These are phyloP conservation scores for Camponotus pennsylvanicus DNA, from an alignment of 1,140 invertebrate species.

Conservation along the genomic window DNA sequence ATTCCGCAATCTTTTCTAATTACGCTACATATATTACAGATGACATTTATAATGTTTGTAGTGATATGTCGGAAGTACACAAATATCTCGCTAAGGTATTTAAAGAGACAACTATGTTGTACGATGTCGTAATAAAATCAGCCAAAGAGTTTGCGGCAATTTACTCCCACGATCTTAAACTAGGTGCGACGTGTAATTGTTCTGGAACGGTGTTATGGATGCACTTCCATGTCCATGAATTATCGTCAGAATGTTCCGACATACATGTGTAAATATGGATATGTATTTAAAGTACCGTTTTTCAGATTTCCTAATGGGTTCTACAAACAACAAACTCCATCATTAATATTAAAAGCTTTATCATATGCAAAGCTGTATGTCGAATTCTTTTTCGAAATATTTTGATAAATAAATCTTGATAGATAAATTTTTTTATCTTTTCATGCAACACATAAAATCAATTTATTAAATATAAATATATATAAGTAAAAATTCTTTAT, in stretches of 20 bases:
- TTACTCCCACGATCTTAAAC: slow-evolving; percentile 43
- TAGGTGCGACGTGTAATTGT: slow-evolving; percentile 30
- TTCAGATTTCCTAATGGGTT: background rate
- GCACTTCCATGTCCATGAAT: slow-evolving; percentile 56
- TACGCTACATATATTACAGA: background rate
- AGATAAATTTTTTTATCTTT: background rate
- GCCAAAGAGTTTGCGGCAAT: slow-evolving; percentile 28
- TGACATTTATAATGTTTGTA: slow-evolving; percentile 11
- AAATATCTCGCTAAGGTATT: slow-evolving; percentile 32
- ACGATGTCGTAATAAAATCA: slow-evolving; percentile 34
- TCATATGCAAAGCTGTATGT: background rate
- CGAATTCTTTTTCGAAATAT: background rate
- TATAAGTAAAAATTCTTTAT: background rate
- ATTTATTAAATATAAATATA: background rate
- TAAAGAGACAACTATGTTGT: slow-evolving; percentile 27
- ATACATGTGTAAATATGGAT: background rate
- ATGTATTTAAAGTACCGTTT: slow-evolving; percentile 26
- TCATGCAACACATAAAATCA: background rate
- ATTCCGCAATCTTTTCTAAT: background rate
- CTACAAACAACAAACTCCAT: background rate
- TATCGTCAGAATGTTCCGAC: background rate
- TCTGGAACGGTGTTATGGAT: slow-evolving; percentile 24
- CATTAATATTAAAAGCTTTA: background rate
- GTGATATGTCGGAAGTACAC: slow-evolving; percentile 20
- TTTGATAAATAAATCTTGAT: no score